Evolutionary conservation across 1,140 invertebrate species (phyloP), one percentile per base, ranked within the genome.

Genomic region (Brachionus rubens): DNA sequence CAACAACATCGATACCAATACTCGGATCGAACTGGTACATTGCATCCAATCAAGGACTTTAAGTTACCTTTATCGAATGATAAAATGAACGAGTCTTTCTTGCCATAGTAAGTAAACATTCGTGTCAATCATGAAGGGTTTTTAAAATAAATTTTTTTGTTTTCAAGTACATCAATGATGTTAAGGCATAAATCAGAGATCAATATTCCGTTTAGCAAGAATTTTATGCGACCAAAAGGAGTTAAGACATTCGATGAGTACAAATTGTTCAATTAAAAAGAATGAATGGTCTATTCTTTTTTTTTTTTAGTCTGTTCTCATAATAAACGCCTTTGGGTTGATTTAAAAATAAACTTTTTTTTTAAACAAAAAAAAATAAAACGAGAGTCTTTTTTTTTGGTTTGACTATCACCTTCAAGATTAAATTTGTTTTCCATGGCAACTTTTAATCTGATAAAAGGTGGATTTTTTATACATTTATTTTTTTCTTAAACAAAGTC

Each of bases 1-100:
- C 83, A 83, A 77, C 79, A 79, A 40, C 84, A 85, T 72, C 77
- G 84, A 76, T 83, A 84, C 76, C 77, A 79, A 67, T 85, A 84
- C 76, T 79, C 77, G 76, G 84, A 85, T 77, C 82, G 82, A 77
- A 81, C 78, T 75, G 81, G 82, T 12, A 82, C 80, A 52, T 70
- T 80, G 5, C 82, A 81, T 41, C 77, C 75, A 54, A 80, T 83
- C n/a, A 80, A 84, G 62, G 80, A 82, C 77, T 85, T 84, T 79
- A 80, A 79, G 47, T 72, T 84, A 43, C 84, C 84, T 2, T 12
- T 52, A 6, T n/a, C 26, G 10, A 75, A 75, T 56, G 47, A 75
- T 9, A 56, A 50, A 56, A 75, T 75, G 52, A 40, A 75, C n/a
- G 68, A 75, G 41, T 43, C 47, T 14, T 46, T 46, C 52, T 54